These are phyloP conservation scores for Toxotes chatareus DNA, from an alignment of 2,113 vertebrate genomes.

Conservation along the genomic window DNA sequence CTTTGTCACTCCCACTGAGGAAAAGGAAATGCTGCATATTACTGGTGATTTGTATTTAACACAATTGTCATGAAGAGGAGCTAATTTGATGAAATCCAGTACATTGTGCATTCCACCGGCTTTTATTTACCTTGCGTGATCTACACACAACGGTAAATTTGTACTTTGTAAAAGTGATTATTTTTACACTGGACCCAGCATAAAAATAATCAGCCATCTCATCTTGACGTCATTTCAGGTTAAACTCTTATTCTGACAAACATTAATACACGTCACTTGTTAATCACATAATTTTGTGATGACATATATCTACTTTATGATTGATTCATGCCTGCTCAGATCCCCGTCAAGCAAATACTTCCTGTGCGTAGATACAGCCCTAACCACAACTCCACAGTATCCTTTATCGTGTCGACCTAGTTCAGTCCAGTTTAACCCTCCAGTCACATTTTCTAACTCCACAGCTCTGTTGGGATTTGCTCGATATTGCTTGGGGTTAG, in stretches of 20 bases:
- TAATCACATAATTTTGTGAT: background rate
- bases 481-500: background rate
- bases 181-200: background rate
- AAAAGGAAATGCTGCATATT: slow-evolving; percentile 15
- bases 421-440: background rate
- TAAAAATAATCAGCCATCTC: background rate
- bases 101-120: too few relatives aligned
- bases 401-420: background rate
- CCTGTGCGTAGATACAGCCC: slow-evolving; percentile 27
- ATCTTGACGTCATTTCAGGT: background rate
- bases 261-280: background rate
- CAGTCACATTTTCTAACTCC: background rate
- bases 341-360: background rate
- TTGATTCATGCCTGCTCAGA: slow-evolving; percentile 13
- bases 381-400: slow-evolving; percentile 14
- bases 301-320: background rate
- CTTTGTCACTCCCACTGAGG: background rate
- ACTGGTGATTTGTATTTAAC: background rate
- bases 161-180: too few relatives aligned
- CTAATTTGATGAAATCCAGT: too few relatives aligned
- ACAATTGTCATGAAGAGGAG: background rate
- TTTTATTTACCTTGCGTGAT: too few relatives aligned
- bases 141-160: too few relatives aligned
- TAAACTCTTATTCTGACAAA: background rate
- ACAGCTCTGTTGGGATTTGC: background rate